phyloP scores from a whole-genome alignment of 2,888 invertebrate genomes.

The Dryobota labecula region DNA sequence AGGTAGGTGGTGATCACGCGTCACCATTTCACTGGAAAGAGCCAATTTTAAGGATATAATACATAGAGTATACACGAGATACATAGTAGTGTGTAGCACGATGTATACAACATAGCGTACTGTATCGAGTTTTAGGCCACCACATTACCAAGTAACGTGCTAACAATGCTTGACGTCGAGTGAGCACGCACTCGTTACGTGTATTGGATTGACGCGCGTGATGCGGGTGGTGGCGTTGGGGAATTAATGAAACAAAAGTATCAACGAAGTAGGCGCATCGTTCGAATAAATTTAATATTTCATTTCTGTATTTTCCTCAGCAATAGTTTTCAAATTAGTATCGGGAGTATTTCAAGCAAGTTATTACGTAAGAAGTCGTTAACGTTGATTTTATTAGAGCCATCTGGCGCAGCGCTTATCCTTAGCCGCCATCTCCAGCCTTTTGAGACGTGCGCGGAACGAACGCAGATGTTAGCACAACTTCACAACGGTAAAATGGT shows the following conservation, averaged over 20 bases:
- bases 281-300: constrained; percentile 38
- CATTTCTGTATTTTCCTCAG: constrained; percentile 31
- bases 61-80: too few species aligned
- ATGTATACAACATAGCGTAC: background rate
- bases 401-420: constrained; percentile 13
- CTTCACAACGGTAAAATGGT: background rate
- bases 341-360: constrained; percentile 19
- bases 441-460: background rate
- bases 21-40: constrained; percentile 16
- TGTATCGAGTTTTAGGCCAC: constrained; percentile 2
- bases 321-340: constrained; percentile 16
- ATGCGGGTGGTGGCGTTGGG: constrained; percentile 12
- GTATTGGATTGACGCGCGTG: constrained; percentile 40
- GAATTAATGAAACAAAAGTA: constrained; percentile 47
- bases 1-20: constrained; percentile 1
- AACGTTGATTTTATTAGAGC: constrained; percentile 27
- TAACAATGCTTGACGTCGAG: constrained; percentile 36
- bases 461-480: constrained; percentile 7
- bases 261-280: constrained; percentile 35
- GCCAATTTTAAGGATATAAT: constrained; percentile 4
- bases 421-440: background rate
- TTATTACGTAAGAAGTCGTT: constrained; percentile 9
- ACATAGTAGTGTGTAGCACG: background rate
- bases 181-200: constrained; percentile 38
- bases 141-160: constrained; percentile 4